These are phyloP conservation scores for Heliconius charithonia DNA, from an alignment of 2,888 invertebrate genomes.

Conservation along the genomic window DNA sequence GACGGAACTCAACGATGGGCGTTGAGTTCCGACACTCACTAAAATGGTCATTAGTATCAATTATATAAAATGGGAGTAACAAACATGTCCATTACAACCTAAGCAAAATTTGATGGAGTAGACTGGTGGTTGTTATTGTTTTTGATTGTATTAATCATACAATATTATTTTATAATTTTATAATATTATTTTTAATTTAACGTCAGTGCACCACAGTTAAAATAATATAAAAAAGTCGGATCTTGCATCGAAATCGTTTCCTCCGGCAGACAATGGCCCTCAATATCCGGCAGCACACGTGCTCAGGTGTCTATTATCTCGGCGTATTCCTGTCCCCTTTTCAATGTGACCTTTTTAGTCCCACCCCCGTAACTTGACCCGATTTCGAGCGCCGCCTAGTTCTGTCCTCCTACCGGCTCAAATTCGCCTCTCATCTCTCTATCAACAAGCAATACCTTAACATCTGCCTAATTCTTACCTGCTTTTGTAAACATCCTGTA, in stretches of 20 bases:
- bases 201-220: slow-evolving; percentile 34
- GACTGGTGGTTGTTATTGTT: not conserved
- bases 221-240: slow-evolving; percentile 63
- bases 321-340: slow-evolving; percentile 59
- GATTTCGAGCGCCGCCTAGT: slow-evolving; percentile 71
- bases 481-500: slow-evolving; percentile 48
- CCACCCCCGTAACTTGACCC: slow-evolving; percentile 81
- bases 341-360: slow-evolving; percentile 65
- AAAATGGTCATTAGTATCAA: not conserved
- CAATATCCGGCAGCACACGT: slow-evolving; percentile 81
- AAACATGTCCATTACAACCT: not conserved
- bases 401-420: slow-evolving; percentile 76
- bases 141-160: not conserved
- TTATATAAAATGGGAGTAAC: not conserved
- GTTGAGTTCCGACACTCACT: too few species aligned
- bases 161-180: not conserved
- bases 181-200: not conserved
- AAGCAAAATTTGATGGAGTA: not conserved
- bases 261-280: slow-evolving; percentile 78
- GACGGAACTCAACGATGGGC: too few species aligned
- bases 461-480: slow-evolving; percentile 66
- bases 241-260: slow-evolving; percentile 80
- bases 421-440: slow-evolving; percentile 53
- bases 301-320: slow-evolving; percentile 82
- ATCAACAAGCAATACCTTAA: slow-evolving; percentile 62